Evolutionary conservation across 2,888 invertebrate species (phyloP).

Genomic region (Dioctria rufipes): DNA sequence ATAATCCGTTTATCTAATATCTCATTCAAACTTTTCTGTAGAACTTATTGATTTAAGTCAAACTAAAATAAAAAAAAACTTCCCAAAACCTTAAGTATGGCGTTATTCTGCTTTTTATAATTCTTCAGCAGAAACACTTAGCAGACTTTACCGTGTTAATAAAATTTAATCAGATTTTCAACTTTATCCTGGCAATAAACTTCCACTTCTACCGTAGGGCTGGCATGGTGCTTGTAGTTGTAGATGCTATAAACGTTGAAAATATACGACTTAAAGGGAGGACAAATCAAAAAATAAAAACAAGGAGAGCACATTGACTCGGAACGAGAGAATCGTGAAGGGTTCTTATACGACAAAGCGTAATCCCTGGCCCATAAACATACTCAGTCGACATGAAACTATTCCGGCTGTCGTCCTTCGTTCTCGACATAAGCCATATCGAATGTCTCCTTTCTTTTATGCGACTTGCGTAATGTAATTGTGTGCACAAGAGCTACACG

Average conservation of each 20-base stretch:
- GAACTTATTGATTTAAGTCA: too few relatives aligned
- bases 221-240: neutral
- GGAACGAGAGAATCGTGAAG: constrained; percentile 9
- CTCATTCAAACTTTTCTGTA: too few relatives aligned
- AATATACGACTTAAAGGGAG: constrained; percentile 7
- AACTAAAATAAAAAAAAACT: too few relatives aligned
- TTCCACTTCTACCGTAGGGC: constrained; percentile 1
- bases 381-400: constrained; percentile 32
- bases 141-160: constrained; percentile 18
- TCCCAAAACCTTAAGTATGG: too few relatives aligned
- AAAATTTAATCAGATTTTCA: constrained; percentile 32
- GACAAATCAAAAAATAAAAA: constrained; percentile 18
- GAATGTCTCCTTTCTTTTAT: constrained; percentile 17
- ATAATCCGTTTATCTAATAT: too few relatives aligned
- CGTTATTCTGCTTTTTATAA: neutral
- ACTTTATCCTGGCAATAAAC: constrained; percentile 16
- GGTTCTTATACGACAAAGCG: constrained; percentile 21
- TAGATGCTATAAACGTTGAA: neutral
- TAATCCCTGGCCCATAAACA: constrained; percentile 36
- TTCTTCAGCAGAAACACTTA: constrained; percentile 17
- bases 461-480: constrained; percentile 24
- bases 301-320: constrained; percentile 36
- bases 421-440: constrained; percentile 33
- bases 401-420: constrained; percentile 19
- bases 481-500: constrained; percentile 20